A percentile compares a stretch with the other conserved stretches of the same genome.
Conservation (phyloP, 2,888 invertebrate species). For the Pseudococcus jackbeardsleyi region DNA sequence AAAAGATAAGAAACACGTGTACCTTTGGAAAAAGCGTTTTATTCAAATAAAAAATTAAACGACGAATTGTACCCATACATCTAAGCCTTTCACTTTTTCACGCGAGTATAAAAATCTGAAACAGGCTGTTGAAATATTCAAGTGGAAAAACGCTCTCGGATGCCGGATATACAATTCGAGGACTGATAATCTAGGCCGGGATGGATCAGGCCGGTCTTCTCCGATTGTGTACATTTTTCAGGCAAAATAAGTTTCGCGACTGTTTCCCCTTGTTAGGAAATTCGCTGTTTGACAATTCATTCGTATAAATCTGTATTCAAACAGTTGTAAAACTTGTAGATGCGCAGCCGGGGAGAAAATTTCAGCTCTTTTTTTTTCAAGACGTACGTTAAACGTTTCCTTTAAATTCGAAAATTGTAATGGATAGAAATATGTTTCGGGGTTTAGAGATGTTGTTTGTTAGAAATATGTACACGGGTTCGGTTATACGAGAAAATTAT, state of each 20-base stretch:
- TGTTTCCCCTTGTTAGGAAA: neutral
- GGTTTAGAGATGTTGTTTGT: neutral
- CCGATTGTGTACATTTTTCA: slow-evolving; percentile 10
- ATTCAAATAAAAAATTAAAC: slow-evolving; percentile 23
- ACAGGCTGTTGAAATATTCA: neutral
- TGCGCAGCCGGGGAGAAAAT: neutral
- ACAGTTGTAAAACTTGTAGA: neutral
- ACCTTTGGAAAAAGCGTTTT: neutral
- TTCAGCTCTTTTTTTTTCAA: neutral
- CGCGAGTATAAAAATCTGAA: neutral
- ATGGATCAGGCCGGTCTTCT: neutral
- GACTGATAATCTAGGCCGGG: slow-evolving; percentile 4
- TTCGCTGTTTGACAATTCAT: slow-evolving; percentile 25
- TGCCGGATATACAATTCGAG: neutral
- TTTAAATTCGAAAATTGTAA: neutral
- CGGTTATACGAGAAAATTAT: neutral
- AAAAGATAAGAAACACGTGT: neutral
- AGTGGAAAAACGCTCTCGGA: neutral
- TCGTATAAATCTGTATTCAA: slow-evolving; percentile 34
- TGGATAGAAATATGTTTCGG: neutral
- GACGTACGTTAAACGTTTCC: neutral
- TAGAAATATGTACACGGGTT: neutral
- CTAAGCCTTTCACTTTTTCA: neutral
- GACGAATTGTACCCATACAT: neutral
- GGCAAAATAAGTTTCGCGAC: neutral